A percentile compares a stretch with the other conserved stretches of the same genome.
Conservation (phyloP, 2,113 vertebrate species). For the Halichoerus grypus region DNA sequence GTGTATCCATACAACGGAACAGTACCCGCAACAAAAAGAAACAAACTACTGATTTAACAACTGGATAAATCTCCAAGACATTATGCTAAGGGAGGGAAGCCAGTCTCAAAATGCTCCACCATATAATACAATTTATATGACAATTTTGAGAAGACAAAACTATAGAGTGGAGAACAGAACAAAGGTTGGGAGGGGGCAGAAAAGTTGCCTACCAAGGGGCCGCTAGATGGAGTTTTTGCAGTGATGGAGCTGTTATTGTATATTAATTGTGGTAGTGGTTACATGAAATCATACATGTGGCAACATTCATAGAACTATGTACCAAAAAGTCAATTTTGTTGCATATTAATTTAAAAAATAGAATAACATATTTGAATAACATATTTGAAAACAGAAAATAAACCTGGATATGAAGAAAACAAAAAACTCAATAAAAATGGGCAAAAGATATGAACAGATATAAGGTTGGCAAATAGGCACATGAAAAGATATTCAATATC, state of each 20-base stretch:
- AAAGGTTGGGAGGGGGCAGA: neutral
- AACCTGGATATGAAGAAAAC: neutral
- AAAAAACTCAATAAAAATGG: neutral
- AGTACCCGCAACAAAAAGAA: neutral
- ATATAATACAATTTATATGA: neutral
- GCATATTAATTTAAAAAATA: neutral
- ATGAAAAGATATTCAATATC: neutral
- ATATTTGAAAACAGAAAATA: conserved; percentile 28
- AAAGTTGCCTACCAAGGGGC: neutral
- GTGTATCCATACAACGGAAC: neutral
- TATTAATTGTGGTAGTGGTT: neutral
- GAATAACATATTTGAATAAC: neutral
- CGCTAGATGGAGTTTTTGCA: neutral
- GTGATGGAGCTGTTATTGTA: neutral
- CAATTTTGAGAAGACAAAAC: neutral
- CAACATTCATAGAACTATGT: neutral
- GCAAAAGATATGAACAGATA: neutral
- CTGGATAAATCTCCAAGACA: neutral
- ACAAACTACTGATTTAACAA: neutral
- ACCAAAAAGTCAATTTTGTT: neutral
- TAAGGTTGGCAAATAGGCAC: neutral
- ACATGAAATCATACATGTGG: neutral
- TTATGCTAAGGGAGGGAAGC: neutral
- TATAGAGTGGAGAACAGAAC: neutral
- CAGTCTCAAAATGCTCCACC: neutral